Base-by-base conservation (phyloP, 2,888 invertebrate species). In the Trachelus stipa region DNA sequence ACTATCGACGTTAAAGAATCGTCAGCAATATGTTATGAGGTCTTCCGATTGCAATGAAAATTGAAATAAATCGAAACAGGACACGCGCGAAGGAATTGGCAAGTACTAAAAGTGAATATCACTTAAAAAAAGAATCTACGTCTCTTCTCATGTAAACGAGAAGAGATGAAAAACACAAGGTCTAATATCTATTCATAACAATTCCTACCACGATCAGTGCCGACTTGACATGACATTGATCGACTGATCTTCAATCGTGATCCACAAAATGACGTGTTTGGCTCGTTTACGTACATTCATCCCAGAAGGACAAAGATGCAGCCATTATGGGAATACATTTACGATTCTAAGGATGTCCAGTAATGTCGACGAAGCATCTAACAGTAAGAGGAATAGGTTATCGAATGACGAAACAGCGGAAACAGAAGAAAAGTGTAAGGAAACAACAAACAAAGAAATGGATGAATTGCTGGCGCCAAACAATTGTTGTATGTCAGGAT, bases 401-500 rank as follows among this genome's bases (percentile, higher is more conserved):
- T 23, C 56, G 56, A 23, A 56, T 23, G 56, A 23, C 9, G 2
- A 71, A 31, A 23, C 12, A 71, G 9, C 12, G 23, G 33, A 31
- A 12, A 71, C 34, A 4, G 33, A 71, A 12, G 12, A 23, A 71
- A 71, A 71, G 15, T 23, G 3, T 33, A 31, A 71, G 11, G 4
- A 15, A 15, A 30, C 30, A 71, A 34, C 23, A 12, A 34, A 3
- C 35, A 11, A 75, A 92, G 93, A 91, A 76, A 92, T 92, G 15
- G 91, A 93, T 31, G 95, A 96, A 84, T 94, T 94, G 86, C 93
- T 94, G 0, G 93, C 94, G 30, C 98, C 98, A 0, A 96, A 96
- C 3, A 95, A 94, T 35, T 98, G 98, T 91, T 98, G 98, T 88
- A 96, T 96, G 94, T 96, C 97, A 0, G 98, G 98, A 0, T 98